Evolutionary conservation across 2,888 invertebrate species (phyloP).

Genomic region (Hymenopus coronatus): DNA sequence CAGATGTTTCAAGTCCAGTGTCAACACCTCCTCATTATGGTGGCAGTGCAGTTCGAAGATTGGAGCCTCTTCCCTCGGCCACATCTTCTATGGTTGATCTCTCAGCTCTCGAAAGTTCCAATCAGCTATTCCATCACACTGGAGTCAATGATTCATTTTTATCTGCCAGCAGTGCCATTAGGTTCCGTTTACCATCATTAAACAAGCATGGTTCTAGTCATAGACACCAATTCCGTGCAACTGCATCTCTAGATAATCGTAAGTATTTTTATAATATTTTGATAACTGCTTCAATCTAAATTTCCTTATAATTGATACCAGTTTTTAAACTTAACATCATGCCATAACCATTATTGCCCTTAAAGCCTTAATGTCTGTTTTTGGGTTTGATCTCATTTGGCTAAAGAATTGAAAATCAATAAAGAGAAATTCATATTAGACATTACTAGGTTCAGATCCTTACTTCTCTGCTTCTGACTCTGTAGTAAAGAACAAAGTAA

Average conservation of each 20-base stretch:
- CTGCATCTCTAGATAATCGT: constrained; percentile 33
- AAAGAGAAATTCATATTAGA: too few species aligned
- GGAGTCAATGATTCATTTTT: not conserved
- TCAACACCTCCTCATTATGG: constrained; percentile 16
- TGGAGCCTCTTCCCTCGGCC: constrained; percentile 25
- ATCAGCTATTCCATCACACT: not conserved
- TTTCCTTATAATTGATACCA: too few species aligned
- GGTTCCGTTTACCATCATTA: constrained; percentile 22
- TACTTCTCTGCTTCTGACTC: too few species aligned
- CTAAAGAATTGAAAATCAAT: too few species aligned
- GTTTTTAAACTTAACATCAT: too few species aligned
- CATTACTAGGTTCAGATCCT: too few species aligned
- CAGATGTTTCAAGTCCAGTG: constrained; percentile 7
- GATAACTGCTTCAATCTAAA: too few species aligned
- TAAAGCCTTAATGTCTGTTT: too few species aligned
- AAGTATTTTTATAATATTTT: not conserved
- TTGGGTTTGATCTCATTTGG: too few species aligned
- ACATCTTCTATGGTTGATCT: constrained; percentile 3
- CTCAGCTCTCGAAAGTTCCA: not conserved
- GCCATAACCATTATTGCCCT: too few species aligned
- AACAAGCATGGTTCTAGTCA: constrained; percentile 1
- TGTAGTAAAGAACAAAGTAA: too few species aligned
- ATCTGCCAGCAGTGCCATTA: not conserved
- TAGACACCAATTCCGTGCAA: constrained; percentile 25
- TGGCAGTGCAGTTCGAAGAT: not conserved